Base-by-base conservation (phyloP, 2,888 invertebrate species). In the Oithona nana region DNA sequence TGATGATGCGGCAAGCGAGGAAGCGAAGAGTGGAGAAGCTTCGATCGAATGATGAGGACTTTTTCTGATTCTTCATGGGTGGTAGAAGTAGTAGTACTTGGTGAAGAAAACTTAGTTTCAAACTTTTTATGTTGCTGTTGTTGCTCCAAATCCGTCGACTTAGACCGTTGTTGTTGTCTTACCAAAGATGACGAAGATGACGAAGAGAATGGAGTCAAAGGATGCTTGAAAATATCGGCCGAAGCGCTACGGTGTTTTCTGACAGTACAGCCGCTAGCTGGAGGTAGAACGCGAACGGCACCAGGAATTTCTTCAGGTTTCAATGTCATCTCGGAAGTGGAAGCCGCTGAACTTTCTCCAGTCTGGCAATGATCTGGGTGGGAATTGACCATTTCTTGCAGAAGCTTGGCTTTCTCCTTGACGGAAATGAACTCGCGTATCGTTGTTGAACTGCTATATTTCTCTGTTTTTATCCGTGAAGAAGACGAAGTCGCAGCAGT, bases 221-320 rank as follows among this genome's bases (percentile, higher is more conserved):
- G n/a, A n/a, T n/a, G n/a, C n/a, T n/a, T n/a, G n/a, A n/a, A n/a
- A n/a, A 39, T 11, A 26, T 54, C 54, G 2, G 24, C 54, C 3
- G 54, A 54, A 54, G 54, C 22, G 26, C 54, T n/a, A n/a, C n/a
- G n/a, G n/a, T n/a, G n/a, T n/a, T n/a, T 54, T 54, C 54, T 54
- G 26, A 26, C 3, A 54, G 24, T 54, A 3, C 24, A 54, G 6
- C 39, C 8, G 39, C 39, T 39, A 16, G 39, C 39, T 11, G 39
- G 39, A 24, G 54, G 54, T 16, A 54, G 26, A 20, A 54, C 54
- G 16, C 54, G 20, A 13, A 54, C 54, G 26, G 54, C 54, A 24
- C 54, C 54, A 26, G 54, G 54, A 54, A 54, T 54, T 26, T 54
- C 30, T 57, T 39, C 57, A 13, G 57, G 57, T 57, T 29, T 39